phyloP scores from a whole-genome alignment of 1,140 invertebrate genomes.

The Drosophila novamexicana region DNA sequence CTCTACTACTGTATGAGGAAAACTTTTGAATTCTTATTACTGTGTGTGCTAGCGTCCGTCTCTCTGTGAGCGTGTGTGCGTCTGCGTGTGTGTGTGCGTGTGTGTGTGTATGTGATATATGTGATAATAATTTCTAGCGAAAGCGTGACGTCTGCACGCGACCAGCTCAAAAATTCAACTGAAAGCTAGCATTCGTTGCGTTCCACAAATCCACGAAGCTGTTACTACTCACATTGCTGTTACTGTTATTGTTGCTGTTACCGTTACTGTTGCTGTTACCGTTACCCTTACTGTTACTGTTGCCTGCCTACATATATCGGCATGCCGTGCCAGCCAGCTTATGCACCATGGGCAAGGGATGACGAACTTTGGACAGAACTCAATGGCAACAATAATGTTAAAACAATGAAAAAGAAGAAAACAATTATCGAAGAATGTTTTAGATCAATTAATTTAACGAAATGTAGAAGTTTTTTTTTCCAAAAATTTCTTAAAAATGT shows the following conservation, averaged over 20 bases:
- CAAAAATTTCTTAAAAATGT: too few relatives aligned
- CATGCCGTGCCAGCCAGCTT: slow-evolving; percentile 1
- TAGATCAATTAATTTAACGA: too few relatives aligned
- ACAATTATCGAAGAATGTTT: too few relatives aligned
- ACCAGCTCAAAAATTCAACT: slow-evolving; percentile 67
- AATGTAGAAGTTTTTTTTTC: too few relatives aligned
- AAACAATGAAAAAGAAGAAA: too few relatives aligned
- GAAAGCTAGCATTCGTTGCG: slow-evolving; percentile 43
- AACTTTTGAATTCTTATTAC: background rate
- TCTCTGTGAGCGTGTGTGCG: slow-evolving; percentile 2
- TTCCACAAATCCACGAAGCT: slow-evolving; percentile 44
- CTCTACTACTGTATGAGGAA: background rate
- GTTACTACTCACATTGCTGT: slow-evolving; percentile 20
- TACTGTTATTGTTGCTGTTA: slow-evolving; percentile 4
- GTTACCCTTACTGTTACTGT: slow-evolving; percentile 7
- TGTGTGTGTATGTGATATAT: slow-evolving; percentile 2
- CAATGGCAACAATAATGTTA: too few relatives aligned
- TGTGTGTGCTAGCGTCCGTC: background rate
- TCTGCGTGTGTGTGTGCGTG: slow-evolving; percentile 11
- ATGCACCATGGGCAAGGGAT: background rate
- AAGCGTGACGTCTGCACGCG: slow-evolving; percentile 53
- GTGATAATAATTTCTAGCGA: slow-evolving; percentile 10
- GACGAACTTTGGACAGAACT: too few relatives aligned
- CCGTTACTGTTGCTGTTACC: slow-evolving; percentile 7
- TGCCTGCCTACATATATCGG: slow-evolving; percentile 5